A percentile compares a stretch with the other conserved stretches of the same genome.
These are phyloP conservation scores for Rhorus exstirpatorius DNA, from an alignment of 2,888 invertebrate genomes.

Conservation along the genomic window DNA sequence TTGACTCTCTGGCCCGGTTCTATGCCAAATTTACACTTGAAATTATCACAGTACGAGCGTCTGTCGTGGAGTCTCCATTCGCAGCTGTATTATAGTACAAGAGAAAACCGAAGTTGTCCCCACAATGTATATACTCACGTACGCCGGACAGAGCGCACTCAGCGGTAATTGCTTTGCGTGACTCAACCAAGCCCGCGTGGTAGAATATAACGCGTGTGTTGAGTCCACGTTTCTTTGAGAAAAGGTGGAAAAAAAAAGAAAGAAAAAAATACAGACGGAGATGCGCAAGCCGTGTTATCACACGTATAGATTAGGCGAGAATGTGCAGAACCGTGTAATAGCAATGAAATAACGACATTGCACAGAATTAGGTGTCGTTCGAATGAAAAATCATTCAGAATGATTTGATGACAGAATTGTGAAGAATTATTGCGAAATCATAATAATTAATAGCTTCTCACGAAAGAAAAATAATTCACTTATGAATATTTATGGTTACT, in stretches of 20 bases:
- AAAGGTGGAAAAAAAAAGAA: constrained; percentile 2
- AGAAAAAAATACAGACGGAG: neutral
- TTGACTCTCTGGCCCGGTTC: constrained; percentile 19
- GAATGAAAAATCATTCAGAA: constrained; percentile 7
- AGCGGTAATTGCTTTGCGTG: constrained; percentile 72
- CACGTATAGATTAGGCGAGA: constrained; percentile 3
- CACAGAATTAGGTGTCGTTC: too few species aligned
- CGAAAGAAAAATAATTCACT: neutral
- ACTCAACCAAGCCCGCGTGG: constrained; percentile 56
- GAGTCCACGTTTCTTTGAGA: constrained; percentile 17
- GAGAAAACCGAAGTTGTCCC: constrained; percentile 19
- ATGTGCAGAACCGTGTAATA: too few species aligned
- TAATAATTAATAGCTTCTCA: constrained; percentile 5
- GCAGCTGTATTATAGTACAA: neutral
- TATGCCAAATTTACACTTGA: constrained; percentile 58
- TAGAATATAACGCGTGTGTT: constrained; percentile 26
- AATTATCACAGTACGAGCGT: constrained; percentile 53
- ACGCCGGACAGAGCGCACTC: constrained; percentile 58
- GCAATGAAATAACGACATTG: too few species aligned
- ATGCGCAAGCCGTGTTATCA: neutral
- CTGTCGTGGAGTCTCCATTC: constrained; percentile 28
- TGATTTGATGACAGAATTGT: neutral
- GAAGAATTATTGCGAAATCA: neutral
- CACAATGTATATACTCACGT: constrained; percentile 31
- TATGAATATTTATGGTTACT: neutral